Conservation (phyloP, 2,888 invertebrate genomes). For the Himalopsyche tibetana region DNA sequence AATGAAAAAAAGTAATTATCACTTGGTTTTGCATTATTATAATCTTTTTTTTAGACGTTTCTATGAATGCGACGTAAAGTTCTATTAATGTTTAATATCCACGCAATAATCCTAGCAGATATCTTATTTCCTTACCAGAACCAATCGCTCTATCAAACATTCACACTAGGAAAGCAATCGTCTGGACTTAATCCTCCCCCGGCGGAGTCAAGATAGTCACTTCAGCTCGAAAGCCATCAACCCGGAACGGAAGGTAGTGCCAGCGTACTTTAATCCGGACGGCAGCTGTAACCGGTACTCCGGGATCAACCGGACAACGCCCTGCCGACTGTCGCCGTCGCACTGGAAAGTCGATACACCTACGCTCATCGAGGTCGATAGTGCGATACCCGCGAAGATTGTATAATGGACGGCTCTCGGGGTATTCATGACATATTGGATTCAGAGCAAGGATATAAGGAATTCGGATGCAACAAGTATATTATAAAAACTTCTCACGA, state of each 20-base stretch:
- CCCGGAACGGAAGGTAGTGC: constrained; percentile 6
- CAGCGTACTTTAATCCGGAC: constrained; percentile 2
- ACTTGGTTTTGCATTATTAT: too few relatives aligned
- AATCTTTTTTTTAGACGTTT: too few relatives aligned
- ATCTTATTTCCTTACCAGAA: neutral
- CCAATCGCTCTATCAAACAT: neutral
- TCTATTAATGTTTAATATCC: too few relatives aligned
- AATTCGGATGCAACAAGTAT: too few relatives aligned
- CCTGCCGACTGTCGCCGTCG: neutral
- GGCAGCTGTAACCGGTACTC: constrained; percentile 10
- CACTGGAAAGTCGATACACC: constrained; percentile 2
- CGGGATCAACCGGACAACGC: constrained; percentile 27
- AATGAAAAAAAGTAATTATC: too few relatives aligned
- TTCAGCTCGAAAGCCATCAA: constrained; percentile 6
- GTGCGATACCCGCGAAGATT: neutral
- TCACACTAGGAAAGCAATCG: neutral
- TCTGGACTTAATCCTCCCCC: neutral
- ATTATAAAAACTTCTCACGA: too few relatives aligned
- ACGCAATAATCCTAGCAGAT: neutral
- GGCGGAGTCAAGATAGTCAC: neutral
- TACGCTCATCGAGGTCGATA: constrained; percentile 22
- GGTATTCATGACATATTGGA: too few relatives aligned
- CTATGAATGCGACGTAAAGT: too few relatives aligned
- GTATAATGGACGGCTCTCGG: neutral
- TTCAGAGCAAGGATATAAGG: too few relatives aligned